Conservation (phyloP, 2,797 vertebrate species). For the Rhodeus uyekii region DNA sequence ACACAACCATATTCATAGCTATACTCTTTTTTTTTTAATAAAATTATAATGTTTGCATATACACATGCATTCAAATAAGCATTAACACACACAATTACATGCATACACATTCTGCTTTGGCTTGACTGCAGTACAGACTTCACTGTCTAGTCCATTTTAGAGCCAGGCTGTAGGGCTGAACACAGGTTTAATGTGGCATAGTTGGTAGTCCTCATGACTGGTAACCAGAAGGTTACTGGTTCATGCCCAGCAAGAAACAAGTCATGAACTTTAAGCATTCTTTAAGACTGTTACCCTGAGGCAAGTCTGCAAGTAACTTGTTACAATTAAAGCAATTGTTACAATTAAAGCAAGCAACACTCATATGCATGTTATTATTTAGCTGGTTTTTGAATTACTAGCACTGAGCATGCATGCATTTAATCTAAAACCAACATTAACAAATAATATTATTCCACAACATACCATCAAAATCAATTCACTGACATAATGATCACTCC, state of each 20-base stretch:
- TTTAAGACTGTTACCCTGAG: neutral
- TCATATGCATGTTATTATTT: neutral
- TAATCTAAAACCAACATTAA: conserved; percentile 12
- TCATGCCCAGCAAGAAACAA: neutral
- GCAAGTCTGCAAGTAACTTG: neutral
- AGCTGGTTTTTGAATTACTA: neutral
- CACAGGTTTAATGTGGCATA: too few relatives aligned
- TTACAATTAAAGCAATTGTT: too few relatives aligned
- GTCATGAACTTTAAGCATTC: neutral
- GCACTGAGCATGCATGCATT: neutral
- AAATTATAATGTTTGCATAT: too few relatives aligned
- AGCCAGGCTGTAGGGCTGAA: too few relatives aligned
- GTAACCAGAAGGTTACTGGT: neutral
- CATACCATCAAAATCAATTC: conserved; percentile 1
- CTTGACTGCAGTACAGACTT: too few relatives aligned
- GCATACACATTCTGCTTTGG: too few relatives aligned
- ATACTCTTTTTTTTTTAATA: too few relatives aligned
- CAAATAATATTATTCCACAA: conserved; percentile 13
- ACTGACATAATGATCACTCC: neutral
- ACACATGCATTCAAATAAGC: too few relatives aligned
- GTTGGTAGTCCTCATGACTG: neutral
- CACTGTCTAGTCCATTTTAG: too few relatives aligned
- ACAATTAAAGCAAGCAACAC: too few relatives aligned
- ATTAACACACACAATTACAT: too few relatives aligned
- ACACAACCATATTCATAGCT: too few relatives aligned